Evolutionary conservation across 2,888 invertebrate genomes (phyloP), one percentile per base, ranked within the genome.

Genomic region (Xestia rhomboidea): DNA sequence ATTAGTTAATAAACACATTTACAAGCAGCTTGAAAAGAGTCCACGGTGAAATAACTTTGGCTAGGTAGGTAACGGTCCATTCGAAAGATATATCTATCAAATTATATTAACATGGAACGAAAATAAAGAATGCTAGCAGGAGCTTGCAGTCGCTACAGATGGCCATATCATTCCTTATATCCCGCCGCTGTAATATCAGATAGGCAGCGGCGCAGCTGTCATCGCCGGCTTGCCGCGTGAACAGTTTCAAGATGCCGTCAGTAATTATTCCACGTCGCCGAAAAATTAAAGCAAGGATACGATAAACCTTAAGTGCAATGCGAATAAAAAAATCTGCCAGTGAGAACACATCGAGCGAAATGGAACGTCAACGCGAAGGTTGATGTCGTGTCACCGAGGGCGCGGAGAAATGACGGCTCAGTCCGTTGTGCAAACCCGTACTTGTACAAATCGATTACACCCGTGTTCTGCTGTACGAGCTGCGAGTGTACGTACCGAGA

Each of bases 241-340:
- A 89, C 92, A 91, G 92, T 91, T 93, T 88, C 91, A 91, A 92
- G 90, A 92, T 90, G 91, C 92, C 90, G 92, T 91, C 93, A 91
- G 92, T 92, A 94, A 95, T 95, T 96, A 95, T 94, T 95, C 92
- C 94, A 92, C 94, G 92, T 94, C 95, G 89, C 90, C 92, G 93
- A 94, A 95, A 95, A 95, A 94, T 94, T 95, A 93, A 95, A 90
- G 93, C 93, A 94, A 93, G 91, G 92, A 91, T 93, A 94, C 92
- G 93, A 93, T 94, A 94, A 94, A 93, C 88, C 88, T 91, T 88
- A 92, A 91, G 90, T 88, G 89, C 92, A 93, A 92, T 91, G 90
- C 90, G 91, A 83, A 93, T 93, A 93, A 94, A 94, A 93, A 93
- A 90, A 73, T 73, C 90, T 90, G 91, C 88, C 89, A 83, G 89